Evolutionary conservation across 1,140 invertebrate species (phyloP), one percentile per base, ranked within the genome.

Genomic region (Araneus ventricosus): DNA sequence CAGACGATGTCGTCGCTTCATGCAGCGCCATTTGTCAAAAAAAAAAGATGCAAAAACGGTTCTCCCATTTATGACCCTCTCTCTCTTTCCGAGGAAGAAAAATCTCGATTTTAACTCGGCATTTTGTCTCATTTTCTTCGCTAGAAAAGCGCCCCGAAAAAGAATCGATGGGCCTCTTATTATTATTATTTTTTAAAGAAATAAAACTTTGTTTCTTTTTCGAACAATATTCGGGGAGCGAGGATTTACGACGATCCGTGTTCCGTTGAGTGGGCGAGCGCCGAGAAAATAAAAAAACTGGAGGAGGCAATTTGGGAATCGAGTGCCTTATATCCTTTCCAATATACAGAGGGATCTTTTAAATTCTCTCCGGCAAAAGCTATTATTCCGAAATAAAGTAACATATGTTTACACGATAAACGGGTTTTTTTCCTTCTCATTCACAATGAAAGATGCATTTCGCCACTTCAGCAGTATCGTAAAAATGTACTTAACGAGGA

Each of bases 71-170:
- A 88, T 63, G 86, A 88, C 52, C 0, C 27, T 34, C 52, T 52
- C 17, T 34, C 41, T 86, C 27, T 22, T 30, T 34, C 52, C 24
- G 5, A 14, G 59, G 37, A 88, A 39, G 59, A 88, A 88, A 88
- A 88, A 88, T 88, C 86, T 67, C 57, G 37, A 88, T 88, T 88
- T 88, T 88, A 67, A 88, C 86, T 67, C 57, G 45, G 86, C 86
- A 67, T 88, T 88, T 88, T 41, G 41, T n/a, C 37, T 37, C 34
- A 82, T 41, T 45, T n/a, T 82, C n/a, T 82, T 82, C 79, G n/a
- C 37, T 24, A 82, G 79, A 41, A 41, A 82, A 82, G 41, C 63
- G 79, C 41, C 34, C 34, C 30, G 79, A 82, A 24, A 39, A 82
- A 45, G 79, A 41, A 82, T 82, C 79, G 37, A 82, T 82, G 41